These are phyloP conservation scores for Trinorchestia longiramus DNA, from an alignment of 1,140 invertebrate genomes.

Conservation along the genomic window DNA sequence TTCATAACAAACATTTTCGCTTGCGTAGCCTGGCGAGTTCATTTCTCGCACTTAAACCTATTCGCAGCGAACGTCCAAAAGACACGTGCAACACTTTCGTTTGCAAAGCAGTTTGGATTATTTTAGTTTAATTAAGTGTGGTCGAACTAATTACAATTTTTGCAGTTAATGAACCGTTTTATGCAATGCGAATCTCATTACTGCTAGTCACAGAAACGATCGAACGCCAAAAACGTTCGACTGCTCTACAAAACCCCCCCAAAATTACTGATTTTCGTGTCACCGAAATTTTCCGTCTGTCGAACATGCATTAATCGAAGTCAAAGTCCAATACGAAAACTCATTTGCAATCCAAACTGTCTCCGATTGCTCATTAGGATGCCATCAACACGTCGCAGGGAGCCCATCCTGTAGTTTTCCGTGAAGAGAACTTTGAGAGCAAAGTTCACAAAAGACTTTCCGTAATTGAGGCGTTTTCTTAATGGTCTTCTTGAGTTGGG, in stretches of 20 bases:
- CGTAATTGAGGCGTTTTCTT: constrained; percentile 33
- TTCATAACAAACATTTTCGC: not conserved
- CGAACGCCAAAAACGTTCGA: not conserved
- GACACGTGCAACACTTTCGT: not conserved
- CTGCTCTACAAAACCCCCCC: not conserved
- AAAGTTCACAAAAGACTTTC: constrained; percentile 27
- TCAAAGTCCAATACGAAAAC: constrained; percentile 30
- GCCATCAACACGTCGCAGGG: constrained; percentile 29
- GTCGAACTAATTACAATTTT: no score
- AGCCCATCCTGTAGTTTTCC: constrained; percentile 43
- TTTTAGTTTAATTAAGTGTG: no score
- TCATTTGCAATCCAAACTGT: constrained; percentile 54
- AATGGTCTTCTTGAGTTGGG: constrained; percentile 16
- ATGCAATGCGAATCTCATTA: no score
- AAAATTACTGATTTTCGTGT: not conserved
- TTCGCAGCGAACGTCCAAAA: not conserved
- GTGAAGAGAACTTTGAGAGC: not conserved
- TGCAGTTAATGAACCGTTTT: no score
- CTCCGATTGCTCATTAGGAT: constrained; percentile 52
- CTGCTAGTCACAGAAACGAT: no score
- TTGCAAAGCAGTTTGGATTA: not conserved
- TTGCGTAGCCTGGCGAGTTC: not conserved
- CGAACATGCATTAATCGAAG: constrained; percentile 34
- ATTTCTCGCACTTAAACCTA: not conserved
- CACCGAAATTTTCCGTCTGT: not conserved